Conservation (phyloP, 2,888 invertebrate genomes). For the Antitype chi region DNA sequence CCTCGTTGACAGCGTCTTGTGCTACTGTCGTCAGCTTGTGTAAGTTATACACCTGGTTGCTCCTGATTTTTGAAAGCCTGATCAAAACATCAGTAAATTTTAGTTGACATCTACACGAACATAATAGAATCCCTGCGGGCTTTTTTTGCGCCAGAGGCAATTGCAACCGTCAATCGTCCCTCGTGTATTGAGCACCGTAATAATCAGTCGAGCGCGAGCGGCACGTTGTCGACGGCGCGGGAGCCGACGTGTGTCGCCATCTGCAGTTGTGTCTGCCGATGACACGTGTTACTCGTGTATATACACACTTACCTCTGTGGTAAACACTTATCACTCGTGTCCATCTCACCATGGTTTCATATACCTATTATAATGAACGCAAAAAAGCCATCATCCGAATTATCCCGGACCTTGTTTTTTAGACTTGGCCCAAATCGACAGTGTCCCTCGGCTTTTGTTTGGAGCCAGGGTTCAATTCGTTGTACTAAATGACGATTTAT, state of each 20-base stretch:
- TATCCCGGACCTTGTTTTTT: not conserved
- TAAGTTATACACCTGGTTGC: conserved; percentile 70
- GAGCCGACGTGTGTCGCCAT: no score
- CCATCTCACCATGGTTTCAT: not conserved
- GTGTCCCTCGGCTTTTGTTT: not conserved
- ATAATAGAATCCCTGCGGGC: no score
- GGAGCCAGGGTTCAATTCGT: not conserved
- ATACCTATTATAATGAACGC: not conserved
- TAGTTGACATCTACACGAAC: no score
- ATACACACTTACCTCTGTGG: no score
- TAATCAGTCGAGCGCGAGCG: no score
- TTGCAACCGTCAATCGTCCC: no score
- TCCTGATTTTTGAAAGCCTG: not conserved
- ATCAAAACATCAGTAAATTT: not conserved
- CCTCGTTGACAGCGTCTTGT: conserved; percentile 93
- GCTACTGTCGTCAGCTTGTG: conserved; percentile 96
- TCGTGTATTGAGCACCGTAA: no score
- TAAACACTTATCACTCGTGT: not conserved
- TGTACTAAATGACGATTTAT: not conserved
- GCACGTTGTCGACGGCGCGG: no score
- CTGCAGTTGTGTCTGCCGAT: no score
- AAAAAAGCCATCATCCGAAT: not conserved
- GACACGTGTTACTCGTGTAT: no score
- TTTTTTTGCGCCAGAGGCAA: no score
- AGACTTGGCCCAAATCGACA: not conserved